phyloP scores from a whole-genome alignment of 2,113 vertebrate species.

The Narcine bancroftii region DNA sequence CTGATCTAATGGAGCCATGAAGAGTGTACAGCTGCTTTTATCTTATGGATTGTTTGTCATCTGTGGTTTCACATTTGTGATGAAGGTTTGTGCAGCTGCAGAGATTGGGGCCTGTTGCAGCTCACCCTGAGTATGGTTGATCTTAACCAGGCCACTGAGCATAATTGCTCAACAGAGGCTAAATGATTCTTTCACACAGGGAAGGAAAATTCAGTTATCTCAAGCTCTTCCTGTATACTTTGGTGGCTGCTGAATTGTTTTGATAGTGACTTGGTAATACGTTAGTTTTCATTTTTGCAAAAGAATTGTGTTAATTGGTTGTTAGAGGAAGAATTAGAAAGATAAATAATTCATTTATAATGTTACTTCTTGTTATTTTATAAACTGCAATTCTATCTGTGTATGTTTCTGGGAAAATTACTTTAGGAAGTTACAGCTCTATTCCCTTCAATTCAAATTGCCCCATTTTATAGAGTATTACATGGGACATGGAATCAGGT shows the following conservation, averaged over 20 bases:
- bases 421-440: not conserved
- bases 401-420: not conserved
- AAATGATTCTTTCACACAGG: not conserved
- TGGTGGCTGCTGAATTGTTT: not conserved
- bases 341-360: not conserved
- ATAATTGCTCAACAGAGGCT: not conserved
- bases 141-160: conserved; percentile 9
- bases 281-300: not conserved
- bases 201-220: conserved; percentile 7
- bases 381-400: not conserved
- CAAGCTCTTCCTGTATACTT: not conserved
- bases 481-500: not conserved
- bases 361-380: not conserved
- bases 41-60: conserved; percentile 11
- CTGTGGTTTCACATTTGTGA: conserved; percentile 1
- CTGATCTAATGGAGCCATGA: not conserved
- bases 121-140: not conserved
- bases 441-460: not conserved
- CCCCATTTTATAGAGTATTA: not conserved
- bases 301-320: not conserved
- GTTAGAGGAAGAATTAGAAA: not conserved
- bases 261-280: not conserved
- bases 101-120: conserved; percentile 13
- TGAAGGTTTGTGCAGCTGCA: not conserved
- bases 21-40: not conserved